A percentile compares a stretch with the other conserved stretches of the same genome.
Evolutionary conservation across 2,888 invertebrate species (phyloP).

Genomic region (Mythimna impura): DNA sequence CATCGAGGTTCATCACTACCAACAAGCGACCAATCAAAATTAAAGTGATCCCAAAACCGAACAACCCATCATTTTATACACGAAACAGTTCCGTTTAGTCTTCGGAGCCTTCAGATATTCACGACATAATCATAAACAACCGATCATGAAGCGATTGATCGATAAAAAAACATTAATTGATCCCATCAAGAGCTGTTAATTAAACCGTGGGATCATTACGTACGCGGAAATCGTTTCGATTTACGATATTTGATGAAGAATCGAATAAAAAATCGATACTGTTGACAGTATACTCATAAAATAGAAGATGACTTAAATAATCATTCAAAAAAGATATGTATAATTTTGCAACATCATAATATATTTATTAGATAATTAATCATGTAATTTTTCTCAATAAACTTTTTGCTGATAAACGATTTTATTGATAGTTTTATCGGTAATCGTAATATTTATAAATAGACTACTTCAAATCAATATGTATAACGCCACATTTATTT

Average conservation of each 20-base stretch:
- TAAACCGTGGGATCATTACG: constrained; percentile 65
- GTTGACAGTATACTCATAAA: constrained; percentile 59
- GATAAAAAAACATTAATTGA: constrained; percentile 77
- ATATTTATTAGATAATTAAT: constrained; percentile 37
- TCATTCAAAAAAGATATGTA: constrained; percentile 23
- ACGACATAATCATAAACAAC: constrained; percentile 71
- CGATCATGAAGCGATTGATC: constrained; percentile 65
- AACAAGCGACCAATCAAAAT: neutral
- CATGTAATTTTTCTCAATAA: constrained; percentile 35
- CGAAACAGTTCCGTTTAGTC: constrained; percentile 70
- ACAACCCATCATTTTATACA: constrained; percentile 55
- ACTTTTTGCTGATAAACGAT: constrained; percentile 37
- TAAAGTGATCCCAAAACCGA: constrained; percentile 30
- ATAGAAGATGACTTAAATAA: constrained; percentile 32
- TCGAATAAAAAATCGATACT: constrained; percentile 53
- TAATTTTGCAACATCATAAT: constrained; percentile 37
- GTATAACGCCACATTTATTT: constrained; percentile 10
- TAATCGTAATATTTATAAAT: constrained; percentile 50
- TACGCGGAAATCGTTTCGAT: constrained; percentile 66
- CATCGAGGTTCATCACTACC: neutral
- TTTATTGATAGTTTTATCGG: constrained; percentile 19
- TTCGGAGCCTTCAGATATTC: constrained; percentile 71
- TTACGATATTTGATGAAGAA: constrained; percentile 57
- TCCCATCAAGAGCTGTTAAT: constrained; percentile 72
- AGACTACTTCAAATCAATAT: constrained; percentile 19